Evolutionary conservation across 2,797 vertebrate species (phyloP).

Genomic region (Arrhamphus sclerolepis): DNA sequence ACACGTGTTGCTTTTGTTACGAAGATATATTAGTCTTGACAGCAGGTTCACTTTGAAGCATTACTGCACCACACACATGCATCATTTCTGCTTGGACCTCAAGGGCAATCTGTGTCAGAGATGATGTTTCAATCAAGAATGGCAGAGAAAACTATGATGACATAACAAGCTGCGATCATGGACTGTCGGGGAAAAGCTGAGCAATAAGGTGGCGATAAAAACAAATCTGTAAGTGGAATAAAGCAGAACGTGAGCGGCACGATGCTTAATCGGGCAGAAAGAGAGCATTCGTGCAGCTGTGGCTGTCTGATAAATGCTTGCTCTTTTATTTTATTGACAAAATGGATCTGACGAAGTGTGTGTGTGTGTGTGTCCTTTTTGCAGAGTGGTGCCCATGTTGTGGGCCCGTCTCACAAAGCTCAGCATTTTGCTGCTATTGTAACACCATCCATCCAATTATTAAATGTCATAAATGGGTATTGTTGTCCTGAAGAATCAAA

Average conservation of each 20-base stretch:
- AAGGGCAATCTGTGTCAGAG: constrained; percentile 31
- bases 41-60: constrained; percentile 45
- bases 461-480: constrained; percentile 1
- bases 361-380: constrained; percentile 40
- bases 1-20: constrained; percentile 56
- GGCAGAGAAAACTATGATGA: neutral
- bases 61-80: constrained; percentile 10
- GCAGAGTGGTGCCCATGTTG: constrained; percentile 20
- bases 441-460: neutral
- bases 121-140: constrained; percentile 10
- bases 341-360: constrained; percentile 48
- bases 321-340: constrained; percentile 65
- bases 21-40: constrained; percentile 47
- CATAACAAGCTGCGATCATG: neutral
- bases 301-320: constrained; percentile 62
- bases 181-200: constrained; percentile 16
- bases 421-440: constrained; percentile 1
- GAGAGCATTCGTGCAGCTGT: constrained; percentile 56
- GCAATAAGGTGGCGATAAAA: constrained; percentile 23
- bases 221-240: constrained; percentile 35
- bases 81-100: constrained; percentile 12
- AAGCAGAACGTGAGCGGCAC: constrained; percentile 50
- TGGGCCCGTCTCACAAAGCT: constrained; percentile 17
- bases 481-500: constrained; percentile 70
- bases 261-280: constrained; percentile 53